Conservation (phyloP, 92 coral and sea anemone genomes). For the Montipora capitata region DNA sequence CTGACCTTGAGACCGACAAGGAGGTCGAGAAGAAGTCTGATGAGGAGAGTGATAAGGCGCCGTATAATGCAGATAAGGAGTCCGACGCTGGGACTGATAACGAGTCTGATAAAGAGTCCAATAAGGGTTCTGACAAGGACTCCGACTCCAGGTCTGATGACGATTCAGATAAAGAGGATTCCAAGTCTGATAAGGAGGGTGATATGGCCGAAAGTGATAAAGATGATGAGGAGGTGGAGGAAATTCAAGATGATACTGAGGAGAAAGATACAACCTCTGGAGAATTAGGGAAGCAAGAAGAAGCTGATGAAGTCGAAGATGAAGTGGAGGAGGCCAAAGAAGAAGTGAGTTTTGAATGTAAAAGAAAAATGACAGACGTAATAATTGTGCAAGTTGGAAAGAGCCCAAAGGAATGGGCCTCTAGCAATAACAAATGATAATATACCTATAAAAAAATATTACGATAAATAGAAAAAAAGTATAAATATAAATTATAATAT, state of each 20-base stretch:
- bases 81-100: conserved; percentile 36
- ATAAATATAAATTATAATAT: too few relatives aligned
- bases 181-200: conserved; percentile 20
- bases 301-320: conserved; percentile 52
- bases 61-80: conserved; percentile 46
- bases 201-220: conserved; percentile 26
- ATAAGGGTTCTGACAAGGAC: conserved; percentile 29
- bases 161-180: conserved; percentile 26
- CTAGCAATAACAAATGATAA: too few relatives aligned
- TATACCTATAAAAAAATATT: too few relatives aligned
- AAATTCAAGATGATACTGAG: conserved; percentile 67
- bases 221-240: conserved; percentile 51
- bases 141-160: conserved; percentile 36
- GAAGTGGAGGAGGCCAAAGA: conserved; percentile 40
- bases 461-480: too few relatives aligned
- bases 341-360: conserved; percentile 14
- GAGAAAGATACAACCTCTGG: conserved; percentile 8
- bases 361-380: too few relatives aligned
- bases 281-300: conserved; percentile 44
- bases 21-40: conserved; percentile 34
- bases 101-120: conserved; percentile 40
- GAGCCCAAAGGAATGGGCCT: too few relatives aligned
- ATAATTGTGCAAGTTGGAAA: too few relatives aligned
- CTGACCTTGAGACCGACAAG: conserved; percentile 37
- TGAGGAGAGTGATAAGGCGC: conserved; percentile 12